Evolutionary conservation across 2,113 vertebrate species (phyloP).

Genomic region (Pluvialis apricaria): DNA sequence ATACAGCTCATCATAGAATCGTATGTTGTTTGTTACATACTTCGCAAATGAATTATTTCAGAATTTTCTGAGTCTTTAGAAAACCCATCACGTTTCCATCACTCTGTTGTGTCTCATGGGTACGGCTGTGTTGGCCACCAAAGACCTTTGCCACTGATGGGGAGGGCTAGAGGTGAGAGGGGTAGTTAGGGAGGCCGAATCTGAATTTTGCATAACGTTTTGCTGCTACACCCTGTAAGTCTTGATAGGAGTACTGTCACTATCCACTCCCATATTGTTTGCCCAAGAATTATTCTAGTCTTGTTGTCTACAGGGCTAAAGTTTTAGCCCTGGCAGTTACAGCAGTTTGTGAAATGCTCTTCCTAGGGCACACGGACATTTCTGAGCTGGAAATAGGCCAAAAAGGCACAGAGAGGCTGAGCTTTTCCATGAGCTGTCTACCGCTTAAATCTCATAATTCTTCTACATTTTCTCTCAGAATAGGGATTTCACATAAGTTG

Average conservation of each 20-base stretch:
- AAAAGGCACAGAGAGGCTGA: not conserved
- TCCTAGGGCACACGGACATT: not conserved
- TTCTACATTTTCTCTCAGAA: not conserved
- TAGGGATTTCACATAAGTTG: not conserved
- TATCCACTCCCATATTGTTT: not conserved
- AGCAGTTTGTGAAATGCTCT: not conserved
- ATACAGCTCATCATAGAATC: not conserved
- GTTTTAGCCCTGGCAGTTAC: not conserved
- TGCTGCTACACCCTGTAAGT: not conserved
- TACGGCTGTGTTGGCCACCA: not conserved
- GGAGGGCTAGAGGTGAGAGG: not conserved
- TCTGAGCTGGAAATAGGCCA: not conserved
- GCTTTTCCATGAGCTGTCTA: not conserved
- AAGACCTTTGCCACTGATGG: not conserved
- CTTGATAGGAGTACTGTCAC: not conserved
- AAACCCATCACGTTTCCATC: not conserved
- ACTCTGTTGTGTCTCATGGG: not conserved
- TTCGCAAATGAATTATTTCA: not conserved
- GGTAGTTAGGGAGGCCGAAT: not conserved
- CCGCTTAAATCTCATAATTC: not conserved
- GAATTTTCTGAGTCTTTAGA: not conserved
- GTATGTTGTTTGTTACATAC: not conserved
- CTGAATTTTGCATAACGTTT: not conserved
- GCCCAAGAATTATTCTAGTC: not conserved
- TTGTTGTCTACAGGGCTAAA: not conserved